Conservation (phyloP, 2,888 invertebrate genomes). For the Melanostoma scalare region DNA sequence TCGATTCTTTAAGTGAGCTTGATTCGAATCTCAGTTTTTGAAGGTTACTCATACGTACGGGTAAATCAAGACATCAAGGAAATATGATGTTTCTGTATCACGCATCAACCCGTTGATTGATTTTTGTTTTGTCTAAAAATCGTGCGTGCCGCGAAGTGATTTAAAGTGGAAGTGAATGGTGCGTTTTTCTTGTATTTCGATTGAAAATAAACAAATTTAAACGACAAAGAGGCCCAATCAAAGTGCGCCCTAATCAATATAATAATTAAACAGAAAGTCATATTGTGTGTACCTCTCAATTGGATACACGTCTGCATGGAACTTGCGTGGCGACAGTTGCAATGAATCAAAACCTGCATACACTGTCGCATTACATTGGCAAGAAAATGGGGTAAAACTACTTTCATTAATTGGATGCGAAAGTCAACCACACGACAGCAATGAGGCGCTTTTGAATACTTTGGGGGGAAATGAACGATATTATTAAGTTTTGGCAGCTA, state of each 20-base stretch:
- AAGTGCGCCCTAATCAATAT: slow-evolving; percentile 37
- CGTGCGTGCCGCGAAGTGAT: slow-evolving; percentile 15
- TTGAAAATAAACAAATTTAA: slow-evolving; percentile 61
- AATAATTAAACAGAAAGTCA: background rate
- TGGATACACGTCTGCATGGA: slow-evolving; percentile 55
- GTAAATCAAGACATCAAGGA: slow-evolving; percentile 18
- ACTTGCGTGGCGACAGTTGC: slow-evolving; percentile 41
- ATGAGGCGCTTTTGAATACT: slow-evolving; percentile 57
- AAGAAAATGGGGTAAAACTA: slow-evolving; percentile 74
- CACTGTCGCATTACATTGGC: slow-evolving; percentile 74
- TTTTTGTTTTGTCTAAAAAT: slow-evolving; percentile 12
- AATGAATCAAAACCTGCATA: slow-evolving; percentile 69
- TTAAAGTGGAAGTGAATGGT: slow-evolving; percentile 52
- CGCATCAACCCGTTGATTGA: slow-evolving; percentile 27
- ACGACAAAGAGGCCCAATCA: slow-evolving; percentile 35
- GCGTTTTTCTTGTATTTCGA: slow-evolving; percentile 41
- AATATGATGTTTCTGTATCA: slow-evolving; percentile 8
- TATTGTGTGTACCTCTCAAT: slow-evolving; percentile 14
- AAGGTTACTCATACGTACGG: slow-evolving; percentile 27
- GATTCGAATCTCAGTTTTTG: slow-evolving; percentile 25
- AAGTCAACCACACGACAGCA: slow-evolving; percentile 19
- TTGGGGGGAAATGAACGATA: slow-evolving; percentile 21
- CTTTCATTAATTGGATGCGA: slow-evolving; percentile 2
- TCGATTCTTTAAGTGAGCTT: slow-evolving; percentile 36
- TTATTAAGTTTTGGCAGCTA: slow-evolving; percentile 46